These are phyloP conservation scores for Nicator chloris DNA, from an alignment of 2,113 vertebrate genomes.

Conservation along the genomic window DNA sequence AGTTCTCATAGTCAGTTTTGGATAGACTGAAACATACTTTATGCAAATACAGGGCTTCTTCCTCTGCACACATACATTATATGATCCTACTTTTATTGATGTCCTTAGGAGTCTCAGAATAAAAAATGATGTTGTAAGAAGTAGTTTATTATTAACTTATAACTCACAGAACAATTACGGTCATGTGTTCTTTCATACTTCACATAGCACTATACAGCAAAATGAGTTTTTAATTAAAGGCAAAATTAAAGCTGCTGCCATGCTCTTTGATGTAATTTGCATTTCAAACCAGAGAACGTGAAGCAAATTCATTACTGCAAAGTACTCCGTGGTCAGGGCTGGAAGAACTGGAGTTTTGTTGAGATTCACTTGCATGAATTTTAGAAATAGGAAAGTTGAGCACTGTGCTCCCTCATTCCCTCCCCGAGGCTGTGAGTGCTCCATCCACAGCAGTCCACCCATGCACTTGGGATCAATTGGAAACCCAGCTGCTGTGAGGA, in stretches of 20 bases:
- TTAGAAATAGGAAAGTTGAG: background rate
- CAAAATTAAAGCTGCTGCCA: constrained; percentile 34
- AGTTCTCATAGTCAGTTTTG: background rate
- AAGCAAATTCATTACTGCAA: constrained; percentile 45
- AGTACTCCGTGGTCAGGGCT: background rate
- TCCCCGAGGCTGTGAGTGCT: background rate
- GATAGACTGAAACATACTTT: background rate
- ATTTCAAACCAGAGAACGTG: constrained; percentile 42
- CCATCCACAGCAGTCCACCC: background rate
- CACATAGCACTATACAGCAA: background rate
- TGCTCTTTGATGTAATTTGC: constrained; percentile 45
- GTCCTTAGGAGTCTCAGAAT: background rate
- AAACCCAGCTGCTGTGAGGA: background rate
- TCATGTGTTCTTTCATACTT: background rate
- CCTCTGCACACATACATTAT: background rate
- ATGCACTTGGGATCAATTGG: background rate
- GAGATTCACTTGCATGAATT: background rate
- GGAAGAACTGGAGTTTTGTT: background rate
- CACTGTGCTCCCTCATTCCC: background rate
- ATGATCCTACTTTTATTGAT: background rate
- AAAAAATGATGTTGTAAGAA: background rate
- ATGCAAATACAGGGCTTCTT: background rate
- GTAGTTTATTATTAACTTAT: background rate
- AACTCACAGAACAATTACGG: background rate
- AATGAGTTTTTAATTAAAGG: constrained; percentile 52